Evolutionary conservation across 2,797 vertebrate genomes (phyloP), one percentile per base, ranked within the genome.

Genomic region (Salmo trutta): DNA sequence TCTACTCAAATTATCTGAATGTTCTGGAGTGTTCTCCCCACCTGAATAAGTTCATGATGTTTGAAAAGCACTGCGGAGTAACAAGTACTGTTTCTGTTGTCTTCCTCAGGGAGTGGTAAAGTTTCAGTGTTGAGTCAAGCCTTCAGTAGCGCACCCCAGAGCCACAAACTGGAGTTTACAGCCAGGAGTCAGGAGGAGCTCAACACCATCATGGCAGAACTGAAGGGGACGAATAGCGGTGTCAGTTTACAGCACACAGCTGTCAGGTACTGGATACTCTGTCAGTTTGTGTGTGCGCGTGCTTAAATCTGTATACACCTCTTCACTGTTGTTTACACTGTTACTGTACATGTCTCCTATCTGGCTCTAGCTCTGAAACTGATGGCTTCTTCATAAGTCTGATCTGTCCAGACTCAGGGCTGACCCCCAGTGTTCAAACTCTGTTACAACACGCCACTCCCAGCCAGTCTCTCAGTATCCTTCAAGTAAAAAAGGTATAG

Each of bases 401-500:
- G 65, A 95, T 88, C 81, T 99, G 97, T 90, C 89, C 92, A 79
- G 94, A 94, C 89, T 94, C 95, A 77, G 93, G 92, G 0, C 87
- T 99, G 91, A 85, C 94, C 84, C 85, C 94, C 41, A 93, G 94
- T 76, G 89, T 97, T 80, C 92, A 94, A 36, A 91, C 93, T 27
- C 86, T 99, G 79, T 88, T 94, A 74, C 89, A 91, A 88, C 91
- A 95, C 78, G 87, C 36, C 8, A 53, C 87, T 17, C 79, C 93
- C 80, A 93, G 88, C 81, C 91, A 88, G 84, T 94, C 95, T 19
- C 87, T 95, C 0, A 92, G 91, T 89, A 95, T 99, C 84, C 79
- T 95, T 19, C 92, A 95, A 74, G 54, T 96, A 77, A 94, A 96
- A 85, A 97, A 96, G 96, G 97, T 98, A 93, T 7, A 36, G 12